Conservation (phyloP, 2,797 vertebrate species). For the Halcyon leucocephala region DNA sequence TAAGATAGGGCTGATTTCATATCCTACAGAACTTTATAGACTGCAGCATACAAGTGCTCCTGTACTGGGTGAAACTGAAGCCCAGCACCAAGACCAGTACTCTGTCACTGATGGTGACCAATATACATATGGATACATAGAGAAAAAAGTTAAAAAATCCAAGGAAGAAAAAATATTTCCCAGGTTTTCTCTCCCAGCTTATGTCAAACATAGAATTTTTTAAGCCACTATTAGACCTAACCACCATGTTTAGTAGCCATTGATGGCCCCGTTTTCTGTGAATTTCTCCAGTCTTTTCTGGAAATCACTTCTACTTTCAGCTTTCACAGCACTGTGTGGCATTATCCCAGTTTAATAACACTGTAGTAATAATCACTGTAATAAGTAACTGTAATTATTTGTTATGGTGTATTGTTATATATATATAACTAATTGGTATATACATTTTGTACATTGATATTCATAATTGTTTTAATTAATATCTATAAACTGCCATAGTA, state of each 20-base stretch:
- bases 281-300: not conserved
- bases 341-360: not conserved
- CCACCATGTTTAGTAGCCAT: not conserved
- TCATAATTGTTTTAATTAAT: not conserved
- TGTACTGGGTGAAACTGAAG: not conserved
- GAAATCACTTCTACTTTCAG: not conserved
- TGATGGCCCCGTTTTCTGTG: not conserved
- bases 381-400: not conserved
- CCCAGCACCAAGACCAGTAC: not conserved
- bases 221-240: not conserved
- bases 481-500: not conserved
- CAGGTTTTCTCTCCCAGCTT: not conserved
- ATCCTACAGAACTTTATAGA: not conserved
- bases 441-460: not conserved
- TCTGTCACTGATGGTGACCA: not conserved
- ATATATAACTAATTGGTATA: not conserved
- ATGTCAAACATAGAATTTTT: not conserved
- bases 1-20: not conserved
- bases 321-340: not conserved
- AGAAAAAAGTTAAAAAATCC: not conserved
- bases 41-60: not conserved
- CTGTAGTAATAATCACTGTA: not conserved
- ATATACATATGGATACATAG: not conserved
- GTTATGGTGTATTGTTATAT: not conserved
- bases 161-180: not conserved